Conservation (phyloP, 1,140 invertebrate species). For the Hesperophylax magnus region DNA sequence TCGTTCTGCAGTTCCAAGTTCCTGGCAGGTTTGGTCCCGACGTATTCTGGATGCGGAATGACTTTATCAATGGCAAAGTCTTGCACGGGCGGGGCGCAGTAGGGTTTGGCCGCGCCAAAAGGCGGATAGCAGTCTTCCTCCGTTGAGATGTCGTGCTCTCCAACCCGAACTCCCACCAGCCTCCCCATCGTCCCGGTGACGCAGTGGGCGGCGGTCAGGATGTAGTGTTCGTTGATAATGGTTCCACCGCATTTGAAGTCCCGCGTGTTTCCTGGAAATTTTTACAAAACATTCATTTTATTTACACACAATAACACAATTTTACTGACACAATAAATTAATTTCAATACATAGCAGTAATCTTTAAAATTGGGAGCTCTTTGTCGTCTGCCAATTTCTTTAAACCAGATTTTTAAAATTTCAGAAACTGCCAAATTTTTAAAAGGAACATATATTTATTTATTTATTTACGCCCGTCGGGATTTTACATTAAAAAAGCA, state of each 20-base stretch:
- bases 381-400: too few species aligned
- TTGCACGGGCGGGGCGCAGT: conserved; percentile 73
- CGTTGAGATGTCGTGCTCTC: conserved; percentile 71
- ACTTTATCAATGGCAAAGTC: conserved; percentile 73
- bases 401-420: too few species aligned
- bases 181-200: conserved; percentile 65
- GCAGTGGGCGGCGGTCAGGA: conserved; percentile 82
- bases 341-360: too few species aligned
- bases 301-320: too few species aligned
- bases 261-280: not conserved
- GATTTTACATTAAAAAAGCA: too few species aligned
- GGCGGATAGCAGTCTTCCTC: conserved; percentile 73
- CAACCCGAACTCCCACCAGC: conserved; percentile 71
- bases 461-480: too few species aligned
- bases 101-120: conserved; percentile 56
- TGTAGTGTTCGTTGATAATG: conserved; percentile 76
- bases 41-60: conserved; percentile 72
- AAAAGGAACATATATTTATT: too few species aligned
- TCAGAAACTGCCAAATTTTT: too few species aligned
- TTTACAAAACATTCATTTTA: not conserved
- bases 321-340: too few species aligned
- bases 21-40: not conserved
- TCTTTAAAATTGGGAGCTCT: too few species aligned
- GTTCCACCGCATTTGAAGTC: conserved; percentile 72
- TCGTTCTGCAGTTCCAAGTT: conserved; percentile 70